Percentiles rank a stretch among this genome's conserved stretches.
Conservation (phyloP, 2,888 invertebrate genomes). For the Syrphus vitripennis region DNA sequence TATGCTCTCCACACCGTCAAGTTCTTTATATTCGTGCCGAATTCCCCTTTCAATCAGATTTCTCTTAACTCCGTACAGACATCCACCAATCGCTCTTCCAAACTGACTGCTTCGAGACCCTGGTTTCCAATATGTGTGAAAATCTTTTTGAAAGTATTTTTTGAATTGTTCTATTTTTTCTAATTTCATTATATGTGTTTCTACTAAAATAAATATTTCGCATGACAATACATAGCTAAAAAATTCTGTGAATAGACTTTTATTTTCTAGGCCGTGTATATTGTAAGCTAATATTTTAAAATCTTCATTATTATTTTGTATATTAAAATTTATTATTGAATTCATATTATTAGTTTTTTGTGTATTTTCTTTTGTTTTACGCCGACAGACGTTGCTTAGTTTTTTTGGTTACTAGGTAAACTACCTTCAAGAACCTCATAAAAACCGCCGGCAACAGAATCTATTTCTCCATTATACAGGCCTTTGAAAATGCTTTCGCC, state of each 20-base stretch:
- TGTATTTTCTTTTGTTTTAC: not conserved
- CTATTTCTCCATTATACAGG: too few species aligned
- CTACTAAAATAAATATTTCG: not conserved
- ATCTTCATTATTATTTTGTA: not conserved
- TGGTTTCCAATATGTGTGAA: not conserved
- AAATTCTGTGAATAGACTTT: not conserved
- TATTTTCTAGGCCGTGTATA: not conserved
- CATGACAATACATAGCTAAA: not conserved
- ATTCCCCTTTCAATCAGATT: not conserved
- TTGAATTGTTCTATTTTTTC: not conserved
- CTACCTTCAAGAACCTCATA: not conserved
- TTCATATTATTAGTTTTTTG: too few species aligned
- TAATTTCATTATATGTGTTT: not conserved
- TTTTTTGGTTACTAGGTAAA: not conserved
- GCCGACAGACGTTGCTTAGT: not conserved
- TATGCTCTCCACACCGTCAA: not conserved
- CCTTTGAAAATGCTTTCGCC: not conserved
- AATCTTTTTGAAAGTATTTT: not conserved
- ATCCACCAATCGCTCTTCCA: not conserved
- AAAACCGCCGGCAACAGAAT: too few species aligned
- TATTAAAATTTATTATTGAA: too few species aligned
- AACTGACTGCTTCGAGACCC: not conserved
- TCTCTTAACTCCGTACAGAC: not conserved
- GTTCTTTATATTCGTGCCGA: not conserved
- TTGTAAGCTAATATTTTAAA: not conserved